Percentiles rank a stretch among this genome's conserved stretches.
These are phyloP conservation scores for Collichthys lucidus DNA, from an alignment of 2,113 vertebrate species.

Conservation along the genomic window DNA sequence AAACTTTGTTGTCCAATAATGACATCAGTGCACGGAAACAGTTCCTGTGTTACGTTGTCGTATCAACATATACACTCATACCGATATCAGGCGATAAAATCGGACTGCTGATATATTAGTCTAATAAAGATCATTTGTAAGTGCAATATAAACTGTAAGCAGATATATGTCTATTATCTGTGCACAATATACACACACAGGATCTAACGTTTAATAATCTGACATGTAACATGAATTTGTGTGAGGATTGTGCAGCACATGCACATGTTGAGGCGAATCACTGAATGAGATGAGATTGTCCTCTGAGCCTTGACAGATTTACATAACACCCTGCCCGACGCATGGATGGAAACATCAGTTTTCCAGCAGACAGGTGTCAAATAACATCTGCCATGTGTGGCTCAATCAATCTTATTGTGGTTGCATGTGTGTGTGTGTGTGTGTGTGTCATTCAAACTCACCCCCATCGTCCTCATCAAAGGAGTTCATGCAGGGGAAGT, in stretches of 20 bases:
- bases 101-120: too few relatives aligned
- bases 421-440: background rate
- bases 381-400: background rate
- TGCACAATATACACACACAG: background rate
- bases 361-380: constrained; percentile 2
- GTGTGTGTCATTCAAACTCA: constrained; percentile 74
- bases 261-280: background rate
- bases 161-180: background rate
- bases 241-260: background rate
- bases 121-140: too few relatives aligned
- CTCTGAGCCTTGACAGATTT: background rate
- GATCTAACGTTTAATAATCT: background rate
- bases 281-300: background rate
- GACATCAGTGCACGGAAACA: too few relatives aligned
- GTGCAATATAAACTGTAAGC: too few relatives aligned
- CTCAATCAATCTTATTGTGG: constrained; percentile 7
- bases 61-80: too few relatives aligned
- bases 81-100: too few relatives aligned
- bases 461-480: constrained; percentile 97
- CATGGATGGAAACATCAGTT: background rate
- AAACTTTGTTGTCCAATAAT: too few relatives aligned
- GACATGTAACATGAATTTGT: background rate
- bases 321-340: background rate
- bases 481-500: constrained; percentile 99
- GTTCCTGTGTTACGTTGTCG: too few relatives aligned